Conservation (phyloP, 2,888 invertebrate genomes). For the Drosophila acutilabella region DNA sequence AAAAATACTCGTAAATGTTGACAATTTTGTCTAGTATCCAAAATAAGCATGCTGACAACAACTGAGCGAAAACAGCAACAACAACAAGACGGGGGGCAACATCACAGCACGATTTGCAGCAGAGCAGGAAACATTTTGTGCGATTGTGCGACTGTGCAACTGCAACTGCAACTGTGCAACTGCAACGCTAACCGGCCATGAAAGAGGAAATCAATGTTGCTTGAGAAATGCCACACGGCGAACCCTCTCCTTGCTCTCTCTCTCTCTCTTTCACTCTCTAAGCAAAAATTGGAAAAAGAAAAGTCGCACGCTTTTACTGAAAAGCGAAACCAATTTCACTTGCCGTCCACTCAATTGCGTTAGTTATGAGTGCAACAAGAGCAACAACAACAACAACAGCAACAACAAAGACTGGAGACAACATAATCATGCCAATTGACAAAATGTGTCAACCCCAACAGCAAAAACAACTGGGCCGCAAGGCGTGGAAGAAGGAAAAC, state of each 20-base stretch:
- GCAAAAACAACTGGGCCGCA: slow-evolving; percentile 17
- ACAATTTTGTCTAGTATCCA: slow-evolving; percentile 59
- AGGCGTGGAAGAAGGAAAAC: slow-evolving; percentile 43
- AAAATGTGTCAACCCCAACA: slow-evolving; percentile 57
- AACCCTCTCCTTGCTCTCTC: not conserved
- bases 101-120: slow-evolving; percentile 62
- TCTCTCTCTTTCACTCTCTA: too few relatives aligned
- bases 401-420: slow-evolving; percentile 49
- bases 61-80: slow-evolving; percentile 6
- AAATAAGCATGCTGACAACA: slow-evolving; percentile 43
- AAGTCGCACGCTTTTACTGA: slow-evolving; percentile 72
- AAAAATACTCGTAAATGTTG: slow-evolving; percentile 67
- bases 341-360: slow-evolving; percentile 60
- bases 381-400: slow-evolving; percentile 12
- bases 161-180: slow-evolving; percentile 34
- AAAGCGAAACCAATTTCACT: slow-evolving; percentile 74
- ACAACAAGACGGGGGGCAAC: slow-evolving; percentile 16
- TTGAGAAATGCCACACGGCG: slow-evolving; percentile 53
- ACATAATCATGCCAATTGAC: slow-evolving; percentile 76
- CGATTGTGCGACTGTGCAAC: slow-evolving; percentile 33
- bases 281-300: slow-evolving; percentile 49
- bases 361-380: slow-evolving; percentile 65
- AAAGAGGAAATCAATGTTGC: slow-evolving; percentile 78
- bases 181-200: slow-evolving; percentile 68
- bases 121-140: slow-evolving; percentile 72